phyloP scores from a whole-genome alignment of 2,888 invertebrate genomes.

The Andrena flavipes region DNA sequence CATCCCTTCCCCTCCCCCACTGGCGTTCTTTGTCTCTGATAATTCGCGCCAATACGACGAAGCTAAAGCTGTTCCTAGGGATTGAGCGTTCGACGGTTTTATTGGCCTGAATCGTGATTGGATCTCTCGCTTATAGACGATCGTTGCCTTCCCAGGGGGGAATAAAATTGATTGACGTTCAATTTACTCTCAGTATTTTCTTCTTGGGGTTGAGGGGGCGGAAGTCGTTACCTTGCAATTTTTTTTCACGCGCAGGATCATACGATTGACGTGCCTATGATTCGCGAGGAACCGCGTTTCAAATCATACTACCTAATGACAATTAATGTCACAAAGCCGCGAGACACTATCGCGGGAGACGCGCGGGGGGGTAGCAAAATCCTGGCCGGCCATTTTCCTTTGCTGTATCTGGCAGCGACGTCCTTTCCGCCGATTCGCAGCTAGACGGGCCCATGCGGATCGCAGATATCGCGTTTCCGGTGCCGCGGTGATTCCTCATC shows the following conservation, averaged over 20 bases:
- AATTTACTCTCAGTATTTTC: not conserved
- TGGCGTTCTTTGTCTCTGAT: slow-evolving; percentile 73
- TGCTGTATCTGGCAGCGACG: not conserved
- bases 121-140: slow-evolving; percentile 50
- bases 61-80: slow-evolving; percentile 59
- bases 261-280: no score
- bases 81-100: slow-evolving; percentile 74
- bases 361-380: not conserved
- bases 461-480: slow-evolving; percentile 57
- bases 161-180: not conserved
- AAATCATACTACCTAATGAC: no score
- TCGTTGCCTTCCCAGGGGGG: not conserved
- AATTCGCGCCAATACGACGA: slow-evolving; percentile 77
- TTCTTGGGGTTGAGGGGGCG: no score
- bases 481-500: slow-evolving; percentile 67
- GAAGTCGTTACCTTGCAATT: no score
- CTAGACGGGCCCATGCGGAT: slow-evolving; percentile 28
- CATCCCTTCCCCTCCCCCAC: slow-evolving; percentile 16
- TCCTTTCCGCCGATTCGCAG: slow-evolving; percentile 9
- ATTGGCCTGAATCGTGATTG: slow-evolving; percentile 73
- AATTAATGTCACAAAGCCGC: no score
- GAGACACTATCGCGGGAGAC: no score
- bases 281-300: no score
- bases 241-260: not conserved
- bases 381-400: not conserved